Percentiles rank a stretch among this genome's conserved stretches.
Evolutionary conservation across 2,797 vertebrate genomes (phyloP).

Genomic region (Zalophus californianus): DNA sequence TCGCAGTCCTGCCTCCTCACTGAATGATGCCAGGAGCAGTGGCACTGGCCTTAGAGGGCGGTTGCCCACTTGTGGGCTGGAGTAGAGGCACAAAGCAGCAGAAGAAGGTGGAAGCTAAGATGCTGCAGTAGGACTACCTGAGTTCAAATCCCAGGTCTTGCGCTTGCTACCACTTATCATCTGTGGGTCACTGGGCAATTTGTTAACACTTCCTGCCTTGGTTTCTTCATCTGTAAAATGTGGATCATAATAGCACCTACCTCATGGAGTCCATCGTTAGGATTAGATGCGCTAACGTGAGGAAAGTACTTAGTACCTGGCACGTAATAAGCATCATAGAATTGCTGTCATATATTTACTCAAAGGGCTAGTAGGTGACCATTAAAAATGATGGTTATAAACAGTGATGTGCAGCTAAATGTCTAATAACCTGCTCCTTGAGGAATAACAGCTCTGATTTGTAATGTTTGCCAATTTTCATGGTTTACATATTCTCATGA

Average conservation of each 20-base stretch:
- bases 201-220: neutral
- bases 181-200: neutral
- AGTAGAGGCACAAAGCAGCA: neutral
- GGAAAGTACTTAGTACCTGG: neutral
- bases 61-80: neutral
- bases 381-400: conserved; percentile 31
- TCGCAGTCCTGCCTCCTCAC: neutral
- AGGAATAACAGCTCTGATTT: neutral
- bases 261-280: neutral
- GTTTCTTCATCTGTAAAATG: neutral
- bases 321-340: neutral
- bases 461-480: conserved; percentile 7
- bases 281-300: neutral
- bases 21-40: neutral
- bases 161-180: neutral
- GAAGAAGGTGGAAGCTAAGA: neutral
- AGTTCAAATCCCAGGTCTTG: neutral
- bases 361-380: neutral
- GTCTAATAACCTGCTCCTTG: neutral
- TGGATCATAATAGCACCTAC: neutral
- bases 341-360: neutral
- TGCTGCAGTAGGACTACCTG: neutral
- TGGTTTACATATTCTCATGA: neutral
- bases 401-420: neutral
- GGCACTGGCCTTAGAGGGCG: neutral